Conservation (phyloP, 2,888 invertebrate species). For the Hyppa rectilinea region DNA sequence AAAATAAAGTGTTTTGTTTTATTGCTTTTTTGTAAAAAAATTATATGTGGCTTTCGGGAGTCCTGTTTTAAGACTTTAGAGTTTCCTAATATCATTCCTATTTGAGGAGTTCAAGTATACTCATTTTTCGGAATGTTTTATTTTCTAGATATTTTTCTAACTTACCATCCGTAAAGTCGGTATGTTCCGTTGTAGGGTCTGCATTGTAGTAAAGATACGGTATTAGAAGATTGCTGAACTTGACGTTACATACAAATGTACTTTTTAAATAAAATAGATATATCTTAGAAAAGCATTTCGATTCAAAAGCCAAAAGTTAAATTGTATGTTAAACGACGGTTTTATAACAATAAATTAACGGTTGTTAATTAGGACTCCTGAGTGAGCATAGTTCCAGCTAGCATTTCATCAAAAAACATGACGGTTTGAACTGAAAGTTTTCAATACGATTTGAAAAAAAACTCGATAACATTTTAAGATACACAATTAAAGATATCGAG, state of each 20-base stretch:
- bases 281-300: constrained; percentile 45
- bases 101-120: not conserved
- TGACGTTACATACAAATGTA: constrained; percentile 40
- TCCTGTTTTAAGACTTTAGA: constrained; percentile 43
- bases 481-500: no score
- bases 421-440: constrained; percentile 35
- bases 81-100: constrained; percentile 18
- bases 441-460: constrained; percentile 14
- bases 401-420: constrained; percentile 59
- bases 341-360: constrained; percentile 27
- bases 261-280: constrained; percentile 21
- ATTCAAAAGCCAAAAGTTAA: constrained; percentile 19
- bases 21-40: constrained; percentile 50
- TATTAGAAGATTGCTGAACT: constrained; percentile 20
- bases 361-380: constrained; percentile 50
- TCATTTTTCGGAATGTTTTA: constrained; percentile 27
- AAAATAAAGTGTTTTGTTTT: constrained; percentile 26
- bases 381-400: constrained; percentile 56
- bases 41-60: constrained; percentile 40
- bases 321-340: constrained; percentile 26
- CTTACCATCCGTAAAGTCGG: constrained; percentile 18
- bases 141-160: not conserved
- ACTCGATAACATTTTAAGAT: no score
- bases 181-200: not conserved
- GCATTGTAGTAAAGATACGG: constrained; percentile 13